phyloP scores from a whole-genome alignment of 2,113 vertebrate genomes.

The Colistium nudipinnis region DNA sequence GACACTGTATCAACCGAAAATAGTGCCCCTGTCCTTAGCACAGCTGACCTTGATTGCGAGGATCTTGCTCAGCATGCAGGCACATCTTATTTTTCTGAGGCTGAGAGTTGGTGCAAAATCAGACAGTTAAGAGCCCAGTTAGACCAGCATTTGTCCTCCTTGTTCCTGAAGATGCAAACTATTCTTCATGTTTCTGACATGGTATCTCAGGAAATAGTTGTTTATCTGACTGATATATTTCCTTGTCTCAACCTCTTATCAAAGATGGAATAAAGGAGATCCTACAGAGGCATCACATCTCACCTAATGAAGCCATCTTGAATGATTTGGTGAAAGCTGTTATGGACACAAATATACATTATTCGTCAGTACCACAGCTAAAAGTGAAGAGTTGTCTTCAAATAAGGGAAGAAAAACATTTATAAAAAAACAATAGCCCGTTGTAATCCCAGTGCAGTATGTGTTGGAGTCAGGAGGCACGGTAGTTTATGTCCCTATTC shows the following conservation, averaged over 20 bases:
- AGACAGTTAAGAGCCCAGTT: background rate
- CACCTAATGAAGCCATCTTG: background rate
- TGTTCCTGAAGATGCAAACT: background rate
- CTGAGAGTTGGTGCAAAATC: background rate
- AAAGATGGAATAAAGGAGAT: background rate
- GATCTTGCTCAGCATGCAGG: background rate
- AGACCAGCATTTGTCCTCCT: background rate
- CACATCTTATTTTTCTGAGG: background rate
- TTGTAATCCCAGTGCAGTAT: background rate
- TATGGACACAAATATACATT: background rate
- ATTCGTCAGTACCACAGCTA: background rate
- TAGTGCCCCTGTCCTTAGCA: background rate
- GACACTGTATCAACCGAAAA: background rate
- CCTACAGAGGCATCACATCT: background rate
- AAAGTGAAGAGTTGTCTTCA: background rate
- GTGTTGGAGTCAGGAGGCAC: background rate
- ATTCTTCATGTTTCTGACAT: constrained; percentile 9
- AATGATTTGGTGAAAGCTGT: background rate
- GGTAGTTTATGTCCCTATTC: background rate
- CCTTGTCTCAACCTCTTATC: background rate
- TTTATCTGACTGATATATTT: background rate
- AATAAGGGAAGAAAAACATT: background rate
- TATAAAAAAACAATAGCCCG: background rate
- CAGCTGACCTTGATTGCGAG: background rate
- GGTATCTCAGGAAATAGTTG: background rate